Percentiles rank a stretch among this genome's conserved stretches.
Conservation (phyloP, 2,888 invertebrate genomes). For the Hermodice carunculata region DNA sequence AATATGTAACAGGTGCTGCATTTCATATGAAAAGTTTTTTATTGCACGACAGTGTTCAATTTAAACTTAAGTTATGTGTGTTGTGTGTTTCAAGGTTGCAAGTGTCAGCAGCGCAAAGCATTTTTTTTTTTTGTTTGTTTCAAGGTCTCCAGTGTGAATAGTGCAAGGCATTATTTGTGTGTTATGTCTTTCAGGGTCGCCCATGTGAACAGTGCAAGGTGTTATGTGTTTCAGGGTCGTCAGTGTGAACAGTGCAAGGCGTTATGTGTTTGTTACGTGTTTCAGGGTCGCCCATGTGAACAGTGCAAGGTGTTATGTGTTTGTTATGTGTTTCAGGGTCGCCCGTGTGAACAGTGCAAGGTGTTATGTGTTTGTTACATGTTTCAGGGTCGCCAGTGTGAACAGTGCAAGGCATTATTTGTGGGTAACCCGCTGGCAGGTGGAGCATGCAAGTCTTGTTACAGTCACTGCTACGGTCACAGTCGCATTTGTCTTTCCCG, state of each 20-base stretch:
- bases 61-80: too few relatives aligned
- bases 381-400: constrained; percentile 86
- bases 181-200: constrained; percentile 74
- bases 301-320: too few relatives aligned
- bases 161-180: too few relatives aligned
- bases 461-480: constrained; percentile 91
- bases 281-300: constrained; percentile 14
- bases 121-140: constrained; percentile 37
- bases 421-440: constrained; percentile 90
- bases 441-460: constrained; percentile 88
- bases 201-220: too few relatives aligned
- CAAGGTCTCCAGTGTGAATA: constrained; percentile 72
- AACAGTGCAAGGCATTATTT: constrained; percentile 89
- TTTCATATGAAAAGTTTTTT: too few relatives aligned
- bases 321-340: constrained; percentile 72
- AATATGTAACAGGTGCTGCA: too few relatives aligned
- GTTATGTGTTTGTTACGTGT: constrained; percentile 18
- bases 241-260: too few relatives aligned
- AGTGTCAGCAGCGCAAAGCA: too few relatives aligned
- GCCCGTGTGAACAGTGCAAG: constrained; percentile 14
- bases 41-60: too few relatives aligned
- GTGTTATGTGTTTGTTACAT: constrained; percentile 15
- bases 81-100: constrained; percentile 10
- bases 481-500: constrained; percentile 70
- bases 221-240: too few relatives aligned